phyloP scores from a whole-genome alignment of 2,888 invertebrate species.

The Chorisops tibialis region DNA sequence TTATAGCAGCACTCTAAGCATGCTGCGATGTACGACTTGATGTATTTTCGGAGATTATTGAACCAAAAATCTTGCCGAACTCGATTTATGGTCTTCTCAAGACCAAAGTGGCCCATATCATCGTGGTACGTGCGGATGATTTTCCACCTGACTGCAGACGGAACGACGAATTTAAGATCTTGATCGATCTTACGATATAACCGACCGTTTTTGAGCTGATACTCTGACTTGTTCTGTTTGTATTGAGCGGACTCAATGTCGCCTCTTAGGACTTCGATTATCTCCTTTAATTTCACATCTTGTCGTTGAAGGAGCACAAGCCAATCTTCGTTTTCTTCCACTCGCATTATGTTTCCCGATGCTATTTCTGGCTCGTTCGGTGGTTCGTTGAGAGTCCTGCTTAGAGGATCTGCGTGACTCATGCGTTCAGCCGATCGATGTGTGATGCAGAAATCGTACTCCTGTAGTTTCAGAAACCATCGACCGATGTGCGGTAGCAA shows the following conservation, averaged over 20 bases:
- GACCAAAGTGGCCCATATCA: too few relatives aligned
- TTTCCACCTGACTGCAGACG: too few relatives aligned
- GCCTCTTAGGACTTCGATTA: too few relatives aligned
- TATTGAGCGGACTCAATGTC: too few relatives aligned
- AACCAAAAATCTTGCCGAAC: too few relatives aligned
- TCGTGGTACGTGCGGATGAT: too few relatives aligned
- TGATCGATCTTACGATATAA: not conserved
- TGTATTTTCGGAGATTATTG: constrained; percentile 15
- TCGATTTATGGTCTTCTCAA: too few relatives aligned
- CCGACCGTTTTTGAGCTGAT: not conserved
- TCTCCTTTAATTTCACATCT: too few relatives aligned
- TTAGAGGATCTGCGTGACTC: not conserved
- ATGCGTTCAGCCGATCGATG: too few relatives aligned
- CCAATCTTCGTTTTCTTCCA: not conserved
- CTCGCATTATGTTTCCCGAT: not conserved
- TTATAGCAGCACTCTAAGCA: constrained; percentile 19
- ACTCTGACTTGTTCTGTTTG: too few relatives aligned
- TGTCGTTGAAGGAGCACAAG: not conserved
- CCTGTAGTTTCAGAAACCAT: too few relatives aligned
- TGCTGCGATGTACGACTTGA: constrained; percentile 32
- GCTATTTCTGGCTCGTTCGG: not conserved
- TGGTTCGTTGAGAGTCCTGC: not conserved
- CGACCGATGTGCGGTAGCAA: too few relatives aligned
- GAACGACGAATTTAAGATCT: not conserved
- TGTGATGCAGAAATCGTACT: not conserved